These are phyloP conservation scores for Choristoneura fumiferana DNA, from an alignment of 1,140 invertebrate genomes.

Conservation along the genomic window DNA sequence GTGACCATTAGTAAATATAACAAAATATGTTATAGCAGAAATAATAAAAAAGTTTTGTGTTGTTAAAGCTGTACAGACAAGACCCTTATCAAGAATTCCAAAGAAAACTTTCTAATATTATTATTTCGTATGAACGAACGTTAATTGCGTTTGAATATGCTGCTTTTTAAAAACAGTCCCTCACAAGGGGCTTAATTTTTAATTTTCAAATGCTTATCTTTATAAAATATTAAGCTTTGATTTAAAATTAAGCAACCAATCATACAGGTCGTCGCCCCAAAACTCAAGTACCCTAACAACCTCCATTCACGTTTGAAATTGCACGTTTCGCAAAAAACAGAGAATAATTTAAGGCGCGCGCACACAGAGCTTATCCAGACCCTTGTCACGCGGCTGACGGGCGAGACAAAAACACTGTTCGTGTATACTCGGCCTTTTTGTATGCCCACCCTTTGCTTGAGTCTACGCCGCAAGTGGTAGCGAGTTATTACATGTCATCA, in stretches of 20 bases:
- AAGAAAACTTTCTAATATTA: too few relatives aligned
- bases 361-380: constrained; percentile 36
- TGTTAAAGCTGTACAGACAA: too few relatives aligned
- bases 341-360: constrained; percentile 39
- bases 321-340: constrained; percentile 29
- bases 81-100: too few relatives aligned
- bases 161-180: too few relatives aligned
- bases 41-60: too few relatives aligned
- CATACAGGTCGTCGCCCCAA: background rate
- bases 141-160: too few relatives aligned
- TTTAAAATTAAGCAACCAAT: background rate
- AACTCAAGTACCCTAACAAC: constrained; percentile 7
- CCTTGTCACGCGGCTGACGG: constrained; percentile 39
- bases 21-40: too few relatives aligned
- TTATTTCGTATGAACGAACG: too few relatives aligned
- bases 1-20: too few relatives aligned
- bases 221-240: too few relatives aligned
- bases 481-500: background rate
- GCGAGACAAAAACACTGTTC: constrained; percentile 42
- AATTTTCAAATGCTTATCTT: too few relatives aligned
- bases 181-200: too few relatives aligned
- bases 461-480: background rate
- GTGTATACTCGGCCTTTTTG: constrained; percentile 38
- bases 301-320: constrained; percentile 16
- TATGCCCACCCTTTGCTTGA: constrained; percentile 30